Evolutionary conservation across 2,113 vertebrate genomes (phyloP).

Genomic region (Ameiurus melas): DNA sequence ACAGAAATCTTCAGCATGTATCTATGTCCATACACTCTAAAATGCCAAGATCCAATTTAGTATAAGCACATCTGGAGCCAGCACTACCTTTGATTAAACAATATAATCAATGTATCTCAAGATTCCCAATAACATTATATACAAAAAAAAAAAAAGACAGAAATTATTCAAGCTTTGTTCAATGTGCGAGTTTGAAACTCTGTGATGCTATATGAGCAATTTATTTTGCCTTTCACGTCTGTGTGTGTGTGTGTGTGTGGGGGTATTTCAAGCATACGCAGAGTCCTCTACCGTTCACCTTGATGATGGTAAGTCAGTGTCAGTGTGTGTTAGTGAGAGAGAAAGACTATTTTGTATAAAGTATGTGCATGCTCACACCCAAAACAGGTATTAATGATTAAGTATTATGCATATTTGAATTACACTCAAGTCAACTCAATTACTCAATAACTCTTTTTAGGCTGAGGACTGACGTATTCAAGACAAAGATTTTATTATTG

Average conservation of each 20-base stretch:
- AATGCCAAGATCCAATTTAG: neutral
- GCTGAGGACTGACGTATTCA: neutral
- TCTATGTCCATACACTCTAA: slow-evolving; percentile 44
- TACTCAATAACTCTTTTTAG: neutral
- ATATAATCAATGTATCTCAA: neutral
- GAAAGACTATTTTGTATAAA: too few relatives aligned
- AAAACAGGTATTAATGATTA: neutral
- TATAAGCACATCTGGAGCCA: neutral
- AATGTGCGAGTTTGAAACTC: slow-evolving; percentile 56
- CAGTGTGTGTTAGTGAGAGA: neutral
- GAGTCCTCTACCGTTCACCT: neutral
- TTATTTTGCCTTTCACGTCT: neutral
- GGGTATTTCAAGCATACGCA: neutral
- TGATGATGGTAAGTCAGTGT: neutral
- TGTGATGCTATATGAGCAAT: slow-evolving; percentile 50
- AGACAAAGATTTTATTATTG: neutral
- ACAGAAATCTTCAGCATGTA: slow-evolving; percentile 37
- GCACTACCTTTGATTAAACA: neutral
- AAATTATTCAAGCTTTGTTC: neutral
- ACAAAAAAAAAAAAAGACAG: neutral
- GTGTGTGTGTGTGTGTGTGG: neutral
- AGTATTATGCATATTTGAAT: neutral
- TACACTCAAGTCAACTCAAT: neutral
- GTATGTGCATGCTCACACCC: too few relatives aligned
- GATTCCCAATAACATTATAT: neutral